Evolutionary conservation across 2,797 vertebrate species (phyloP), one percentile per base, ranked within the genome.

Genomic region (Basileuterus tristriatus): DNA sequence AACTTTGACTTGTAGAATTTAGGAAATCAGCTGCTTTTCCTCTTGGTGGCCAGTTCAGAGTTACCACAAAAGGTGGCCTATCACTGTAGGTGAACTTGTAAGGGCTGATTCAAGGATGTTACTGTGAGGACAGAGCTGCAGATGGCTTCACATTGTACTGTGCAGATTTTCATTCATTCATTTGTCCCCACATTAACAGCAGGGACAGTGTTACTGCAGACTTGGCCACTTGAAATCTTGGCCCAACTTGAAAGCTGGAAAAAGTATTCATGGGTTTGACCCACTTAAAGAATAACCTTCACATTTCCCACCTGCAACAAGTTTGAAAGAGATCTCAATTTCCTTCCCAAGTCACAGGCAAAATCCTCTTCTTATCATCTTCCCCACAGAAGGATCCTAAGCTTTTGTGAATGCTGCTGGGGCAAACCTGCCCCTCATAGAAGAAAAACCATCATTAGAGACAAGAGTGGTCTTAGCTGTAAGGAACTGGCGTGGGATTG

Each of bases 221-320:
- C 43, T 69, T 39, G 11, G 27, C 9, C 24, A 15, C 58, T 68
- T 59, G 30, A 90, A 93, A 77, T 32, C 13, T 70, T 76, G 29
- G 8, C 11, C n/a, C 15, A 41, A 0, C 23, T 62, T 74, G 8
- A 17, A 63, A 88, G 56, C 3, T 2, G 3, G 20, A 15, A 29
- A 72, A 92, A 78, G 16, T 75, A 44, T 37, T 60, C 11, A 11
- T 50, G 27, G 1, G 3, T 41, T 64, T 41, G 36, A 62, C 13
- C 2, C 8, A 36, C 9, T 80, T 67, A 30, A 80, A 90, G 12
- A 59, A 75, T 19, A 75, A 68, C 3, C 21, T 84, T 87, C 62
- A 53, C 2, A 1, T 60, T 68, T 89, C 20, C 15, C 17, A 49
- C 4, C 16, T 13, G 15, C 34, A 64, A 72, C 15, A 58, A 16